Percentiles rank a stretch among this genome's conserved stretches.
These are phyloP conservation scores for Polydrusus pterygomalis DNA, from an alignment of 2,888 invertebrate genomes.

Conservation along the genomic window DNA sequence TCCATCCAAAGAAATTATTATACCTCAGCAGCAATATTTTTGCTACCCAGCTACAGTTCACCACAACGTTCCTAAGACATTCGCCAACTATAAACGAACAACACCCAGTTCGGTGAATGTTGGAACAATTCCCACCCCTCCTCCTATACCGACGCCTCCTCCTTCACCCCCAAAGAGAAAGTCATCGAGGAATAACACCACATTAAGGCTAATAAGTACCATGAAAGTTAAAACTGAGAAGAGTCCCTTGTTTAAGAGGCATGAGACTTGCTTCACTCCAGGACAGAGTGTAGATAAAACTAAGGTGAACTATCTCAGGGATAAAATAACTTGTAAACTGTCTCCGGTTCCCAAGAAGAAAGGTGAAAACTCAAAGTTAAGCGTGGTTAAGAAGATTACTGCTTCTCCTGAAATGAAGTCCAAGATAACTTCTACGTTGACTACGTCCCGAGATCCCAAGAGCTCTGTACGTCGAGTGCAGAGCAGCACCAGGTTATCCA, in stretches of 20 bases:
- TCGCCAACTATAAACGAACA: conserved; percentile 77
- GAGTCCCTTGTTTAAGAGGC: conserved; percentile 68
- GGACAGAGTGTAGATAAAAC: conserved; percentile 69
- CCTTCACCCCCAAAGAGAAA: conserved; percentile 85
- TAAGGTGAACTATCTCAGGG: conserved; percentile 78
- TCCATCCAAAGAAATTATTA: conserved; percentile 68
- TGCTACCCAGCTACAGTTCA: conserved; percentile 77
- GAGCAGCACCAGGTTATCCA: conserved; percentile 62
- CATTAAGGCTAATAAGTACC: conserved; percentile 79
- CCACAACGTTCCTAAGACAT: conserved; percentile 72
- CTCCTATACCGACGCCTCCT: conserved; percentile 71
- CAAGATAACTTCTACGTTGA: conserved; percentile 68
- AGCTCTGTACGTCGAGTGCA: conserved; percentile 72
- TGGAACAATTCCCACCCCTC: conserved; percentile 66
- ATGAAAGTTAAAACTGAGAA: conserved; percentile 70
- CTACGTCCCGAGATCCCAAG: conserved; percentile 67
- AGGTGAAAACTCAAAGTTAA: conserved; percentile 63
- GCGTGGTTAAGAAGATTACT: conserved; percentile 66
- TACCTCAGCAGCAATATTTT: conserved; percentile 75
- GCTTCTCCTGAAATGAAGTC: conserved; percentile 67
- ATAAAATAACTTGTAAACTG: conserved; percentile 78
- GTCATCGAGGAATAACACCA: conserved; percentile 84
- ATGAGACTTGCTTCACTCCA: conserved; percentile 74
- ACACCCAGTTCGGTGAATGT: conserved; percentile 75
- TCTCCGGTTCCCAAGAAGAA: conserved; percentile 65